These are phyloP conservation scores for Minunthozetes semirufus DNA, from an alignment of 2,888 invertebrate genomes.

Conservation along the genomic window DNA sequence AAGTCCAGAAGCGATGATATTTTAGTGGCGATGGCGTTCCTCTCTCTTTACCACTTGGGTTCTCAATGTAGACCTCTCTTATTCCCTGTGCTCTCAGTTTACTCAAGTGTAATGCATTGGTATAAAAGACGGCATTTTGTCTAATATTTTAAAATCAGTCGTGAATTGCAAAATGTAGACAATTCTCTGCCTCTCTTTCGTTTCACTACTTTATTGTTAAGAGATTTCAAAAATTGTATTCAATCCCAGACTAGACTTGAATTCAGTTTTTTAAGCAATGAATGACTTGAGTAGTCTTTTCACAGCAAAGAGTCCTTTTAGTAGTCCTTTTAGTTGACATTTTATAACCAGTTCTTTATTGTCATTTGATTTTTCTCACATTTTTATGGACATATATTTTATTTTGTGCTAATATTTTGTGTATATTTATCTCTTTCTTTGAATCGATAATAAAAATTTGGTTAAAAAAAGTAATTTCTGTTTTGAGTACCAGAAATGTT, in stretches of 20 bases:
- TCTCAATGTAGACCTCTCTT: background rate
- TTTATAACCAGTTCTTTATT: constrained; percentile 26
- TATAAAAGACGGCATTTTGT: constrained; percentile 29
- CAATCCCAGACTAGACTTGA: background rate
- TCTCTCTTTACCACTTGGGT: constrained; percentile 8
- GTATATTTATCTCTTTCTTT: background rate
- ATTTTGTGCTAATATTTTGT: background rate
- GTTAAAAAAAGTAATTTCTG: background rate
- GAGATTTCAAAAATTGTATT: background rate
- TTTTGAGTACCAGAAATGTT: background rate
- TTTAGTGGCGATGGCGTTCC: constrained; percentile 8
- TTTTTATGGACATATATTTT: background rate
- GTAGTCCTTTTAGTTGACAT: background rate
- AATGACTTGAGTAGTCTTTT: constrained; percentile 6
- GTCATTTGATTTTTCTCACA: constrained; percentile 10
- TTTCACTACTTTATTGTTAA: background rate
- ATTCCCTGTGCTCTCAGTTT: background rate
- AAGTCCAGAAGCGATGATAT: constrained; percentile 31
- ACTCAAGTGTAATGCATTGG: background rate
- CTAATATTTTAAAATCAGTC: constrained; percentile 27
- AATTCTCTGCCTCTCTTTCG: background rate
- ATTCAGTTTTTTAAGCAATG: background rate
- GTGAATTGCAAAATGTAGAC: constrained; percentile 15
- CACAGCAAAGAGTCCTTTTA: background rate
- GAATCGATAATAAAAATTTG: background rate